Evolutionary conservation across 1,140 invertebrate genomes (phyloP).

Genomic region (Teleogryllus occipitalis): DNA sequence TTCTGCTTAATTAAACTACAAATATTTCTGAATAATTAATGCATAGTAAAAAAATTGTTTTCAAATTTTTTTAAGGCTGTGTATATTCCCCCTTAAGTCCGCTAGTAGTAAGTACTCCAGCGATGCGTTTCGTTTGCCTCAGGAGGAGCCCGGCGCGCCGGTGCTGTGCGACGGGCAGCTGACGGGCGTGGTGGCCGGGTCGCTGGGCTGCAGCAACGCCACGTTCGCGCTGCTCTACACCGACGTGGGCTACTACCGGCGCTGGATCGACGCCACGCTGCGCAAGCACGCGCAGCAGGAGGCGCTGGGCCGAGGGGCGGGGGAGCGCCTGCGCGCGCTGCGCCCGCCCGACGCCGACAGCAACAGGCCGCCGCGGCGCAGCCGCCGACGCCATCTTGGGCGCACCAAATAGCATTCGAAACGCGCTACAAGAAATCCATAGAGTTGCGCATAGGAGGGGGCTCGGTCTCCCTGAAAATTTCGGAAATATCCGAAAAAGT

Average conservation of each 20-base stretch:
- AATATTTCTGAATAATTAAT: too few relatives aligned
- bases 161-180: background rate
- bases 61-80: too few relatives aligned
- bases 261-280: background rate
- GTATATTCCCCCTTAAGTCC: too few relatives aligned
- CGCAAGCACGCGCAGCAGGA: background rate
- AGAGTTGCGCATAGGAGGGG: too few relatives aligned
- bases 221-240: background rate
- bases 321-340: background rate
- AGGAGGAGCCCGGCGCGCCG: background rate
- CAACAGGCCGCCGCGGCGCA: background rate
- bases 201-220: background rate
- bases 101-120: too few relatives aligned
- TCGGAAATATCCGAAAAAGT: too few relatives aligned
- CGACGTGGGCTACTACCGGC: background rate
- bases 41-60: too few relatives aligned
- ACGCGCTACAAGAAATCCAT: too few relatives aligned
- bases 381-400: too few relatives aligned
- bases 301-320: background rate
- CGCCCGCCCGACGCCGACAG: background rate
- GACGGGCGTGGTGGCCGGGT: background rate
- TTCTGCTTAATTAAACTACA: too few relatives aligned
- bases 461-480: too few relatives aligned
- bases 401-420: too few relatives aligned
- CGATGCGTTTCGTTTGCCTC: background rate